Percentiles rank a stretch among this genome's conserved stretches.
Conservation (phyloP, 2,888 invertebrate species). For the Sacculina carcini region DNA sequence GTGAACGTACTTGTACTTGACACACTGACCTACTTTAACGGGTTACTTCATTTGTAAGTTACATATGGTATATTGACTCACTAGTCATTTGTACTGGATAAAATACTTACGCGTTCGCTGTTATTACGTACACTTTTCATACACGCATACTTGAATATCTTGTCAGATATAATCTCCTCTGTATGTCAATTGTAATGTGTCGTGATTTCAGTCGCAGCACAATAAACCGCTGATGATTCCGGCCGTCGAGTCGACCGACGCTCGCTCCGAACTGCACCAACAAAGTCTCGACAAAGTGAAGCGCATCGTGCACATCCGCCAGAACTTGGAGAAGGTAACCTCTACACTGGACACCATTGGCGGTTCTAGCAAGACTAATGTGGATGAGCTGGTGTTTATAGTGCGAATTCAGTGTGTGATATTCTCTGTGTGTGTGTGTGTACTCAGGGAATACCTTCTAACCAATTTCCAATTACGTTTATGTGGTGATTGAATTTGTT, state of each 20-base stretch:
- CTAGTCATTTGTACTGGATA: no score
- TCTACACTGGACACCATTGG: background rate
- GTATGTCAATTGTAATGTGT: background rate
- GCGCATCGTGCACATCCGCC: slow-evolving; percentile 79
- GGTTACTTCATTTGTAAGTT: background rate
- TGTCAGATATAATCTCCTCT: no score
- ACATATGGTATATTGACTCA: background rate
- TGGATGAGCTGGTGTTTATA: no score
- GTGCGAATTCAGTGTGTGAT: background rate
- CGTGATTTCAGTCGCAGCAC: slow-evolving; percentile 36
- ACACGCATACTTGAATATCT: no score
- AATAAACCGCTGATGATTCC: slow-evolving; percentile 62
- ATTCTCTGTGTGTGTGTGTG: background rate
- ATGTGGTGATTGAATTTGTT: no score
- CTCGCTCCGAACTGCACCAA: slow-evolving; percentile 46
- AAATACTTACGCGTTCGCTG: no score
- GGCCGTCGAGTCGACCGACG: slow-evolving; percentile 55
- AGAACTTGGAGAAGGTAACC: slow-evolving; percentile 64
- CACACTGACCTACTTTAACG: background rate
- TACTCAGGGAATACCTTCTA: no score
- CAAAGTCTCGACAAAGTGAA: slow-evolving; percentile 82
- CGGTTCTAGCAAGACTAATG: no score
- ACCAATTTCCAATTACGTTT: no score
- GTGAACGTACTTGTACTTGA: background rate
- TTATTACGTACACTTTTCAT: no score